Base-by-base conservation (phyloP, 2,888 invertebrate species). In the Octonoba sinensis region DNA sequence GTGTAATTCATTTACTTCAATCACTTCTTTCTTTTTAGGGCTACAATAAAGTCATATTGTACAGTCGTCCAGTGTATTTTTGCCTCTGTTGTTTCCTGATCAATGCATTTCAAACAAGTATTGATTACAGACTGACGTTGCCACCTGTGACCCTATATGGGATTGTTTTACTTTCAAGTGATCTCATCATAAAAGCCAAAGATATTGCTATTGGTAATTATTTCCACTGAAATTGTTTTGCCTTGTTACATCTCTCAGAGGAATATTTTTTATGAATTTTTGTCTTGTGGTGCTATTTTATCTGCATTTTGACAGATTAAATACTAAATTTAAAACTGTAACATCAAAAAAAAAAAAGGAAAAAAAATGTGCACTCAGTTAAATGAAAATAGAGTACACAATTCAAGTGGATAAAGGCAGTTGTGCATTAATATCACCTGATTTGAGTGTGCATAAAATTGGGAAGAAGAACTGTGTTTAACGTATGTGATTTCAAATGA, bases 11-110 rank as follows among this genome's bases (percentile, higher is more conserved):
- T 3, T n/a, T n/a, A n/a, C n/a, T 36, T 36, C 8, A 36, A 11
- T 36, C 44, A 49, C 20, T 27, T 24, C 11, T 79, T 64, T 83
- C 60, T 67, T 86, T 86, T 13, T 86, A 89, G 89, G 98, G 98
- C 15, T 98, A 96, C 87, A 99, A 99, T 88, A 93, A 95, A 86
- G 93, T 97, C 86, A 96, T 97, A 51, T 78, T 86, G 57, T 86
- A 85, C 69, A 96, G 96, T 24, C 92, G 97, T 83, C 96, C 98
- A 6, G 93, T 97, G 18, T 99, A 98, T 89, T 99, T 97, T 87
- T 95, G 95, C 86, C 87, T 97, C 56, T 94, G 95, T 87, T 92
- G 93, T 11, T 86, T 87, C 51, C 85, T 90, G 72, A 87, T 91
- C 83, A 87, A 91, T 83, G 86, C 89, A 0, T 86, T 91, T 64